Percentiles rank a stretch among this genome's conserved stretches.
Conservation (phyloP, 2,113 vertebrate species). For the Chrysochloris asiatica region DNA sequence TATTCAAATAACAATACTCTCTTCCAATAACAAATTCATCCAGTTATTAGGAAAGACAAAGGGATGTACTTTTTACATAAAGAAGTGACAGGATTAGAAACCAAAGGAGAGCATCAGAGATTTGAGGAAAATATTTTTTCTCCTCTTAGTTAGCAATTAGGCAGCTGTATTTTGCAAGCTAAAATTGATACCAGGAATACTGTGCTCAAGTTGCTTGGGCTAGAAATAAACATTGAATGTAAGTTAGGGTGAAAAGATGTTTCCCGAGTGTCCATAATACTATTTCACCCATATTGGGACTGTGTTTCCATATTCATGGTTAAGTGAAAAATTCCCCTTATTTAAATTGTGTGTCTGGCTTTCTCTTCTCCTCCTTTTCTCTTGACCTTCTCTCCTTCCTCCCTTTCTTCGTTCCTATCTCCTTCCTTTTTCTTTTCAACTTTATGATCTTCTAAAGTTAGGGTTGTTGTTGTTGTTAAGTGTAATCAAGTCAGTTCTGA, state of each 20-base stretch:
- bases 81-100: slow-evolving; percentile 76
- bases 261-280: slow-evolving; percentile 10
- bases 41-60: slow-evolving; percentile 78
- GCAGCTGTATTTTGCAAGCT: slow-evolving; percentile 77
- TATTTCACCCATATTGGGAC: neutral
- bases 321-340: neutral
- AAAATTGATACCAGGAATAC: slow-evolving; percentile 75
- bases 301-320: neutral
- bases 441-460: neutral
- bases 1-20: slow-evolving; percentile 63
- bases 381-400: neutral
- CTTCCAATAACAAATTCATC: slow-evolving; percentile 60
- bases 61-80: slow-evolving; percentile 66
- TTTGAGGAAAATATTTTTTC: slow-evolving; percentile 61
- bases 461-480: no score
- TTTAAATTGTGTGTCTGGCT: neutral
- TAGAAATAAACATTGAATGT: slow-evolving; percentile 71
- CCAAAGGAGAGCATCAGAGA: slow-evolving; percentile 71
- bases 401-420: no score
- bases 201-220: slow-evolving; percentile 66
- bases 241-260: slow-evolving; percentile 55
- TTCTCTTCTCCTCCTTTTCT: no score
- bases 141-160: slow-evolving; percentile 70
- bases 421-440: neutral
- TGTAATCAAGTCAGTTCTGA: no score